phyloP scores from a whole-genome alignment of 2,113 vertebrate species.

The Alosa alosa region DNA sequence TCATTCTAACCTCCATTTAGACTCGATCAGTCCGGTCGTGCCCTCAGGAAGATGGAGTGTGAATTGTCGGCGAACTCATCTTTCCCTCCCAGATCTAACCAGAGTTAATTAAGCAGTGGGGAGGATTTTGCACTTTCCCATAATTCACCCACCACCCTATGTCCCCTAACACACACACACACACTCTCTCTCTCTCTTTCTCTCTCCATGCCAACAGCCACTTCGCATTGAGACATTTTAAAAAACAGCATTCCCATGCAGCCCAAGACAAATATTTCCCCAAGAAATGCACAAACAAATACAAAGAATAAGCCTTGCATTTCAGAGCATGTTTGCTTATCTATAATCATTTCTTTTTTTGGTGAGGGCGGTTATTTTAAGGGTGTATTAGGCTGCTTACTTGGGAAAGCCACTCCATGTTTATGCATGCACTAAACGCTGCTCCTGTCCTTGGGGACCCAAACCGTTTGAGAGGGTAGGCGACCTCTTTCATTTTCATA shows the following conservation, averaged over 20 bases:
- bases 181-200: background rate
- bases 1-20: background rate
- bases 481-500: conserved; percentile 12
- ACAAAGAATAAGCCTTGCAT: background rate
- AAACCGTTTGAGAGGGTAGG: conserved; percentile 21
- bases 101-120: background rate
- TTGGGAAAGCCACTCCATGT: conserved; percentile 40
- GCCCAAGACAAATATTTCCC: conserved; percentile 11
- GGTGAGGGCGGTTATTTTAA: conserved; percentile 36
- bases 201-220: background rate
- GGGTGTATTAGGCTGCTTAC: conserved; percentile 6
- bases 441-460: conserved; percentile 13
- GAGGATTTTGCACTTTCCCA: background rate
- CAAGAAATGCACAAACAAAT: background rate
- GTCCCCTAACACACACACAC: background rate
- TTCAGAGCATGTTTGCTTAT: background rate
- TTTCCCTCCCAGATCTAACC: background rate
- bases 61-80: background rate
- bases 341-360: background rate
- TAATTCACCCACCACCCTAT: background rate
- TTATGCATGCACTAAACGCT: conserved; percentile 10
- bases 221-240: background rate
- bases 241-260: background rate
- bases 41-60: background rate
- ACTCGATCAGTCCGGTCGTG: background rate